These are phyloP conservation scores for Lottia scabra DNA, from an alignment of 2,888 invertebrate species.

Conservation along the genomic window DNA sequence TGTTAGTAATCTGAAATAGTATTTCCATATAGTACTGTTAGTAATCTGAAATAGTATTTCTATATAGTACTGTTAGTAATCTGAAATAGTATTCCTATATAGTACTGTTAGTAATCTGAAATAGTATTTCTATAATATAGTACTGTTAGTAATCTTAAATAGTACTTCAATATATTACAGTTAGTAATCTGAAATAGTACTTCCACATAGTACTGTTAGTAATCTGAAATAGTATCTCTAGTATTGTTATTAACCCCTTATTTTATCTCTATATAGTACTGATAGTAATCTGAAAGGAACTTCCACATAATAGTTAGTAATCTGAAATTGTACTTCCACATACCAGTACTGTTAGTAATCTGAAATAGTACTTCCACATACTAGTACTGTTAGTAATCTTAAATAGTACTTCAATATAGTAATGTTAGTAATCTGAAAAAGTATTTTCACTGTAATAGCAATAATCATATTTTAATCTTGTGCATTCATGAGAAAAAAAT, in stretches of 20 bases:
- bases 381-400: slow-evolving; percentile 38
- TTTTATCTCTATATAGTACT: slow-evolving; percentile 26
- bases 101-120: slow-evolving; percentile 27
- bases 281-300: slow-evolving; percentile 26
- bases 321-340: slow-evolving; percentile 36
- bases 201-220: slow-evolving; percentile 37
- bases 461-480: too few species aligned
- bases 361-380: slow-evolving; percentile 31
- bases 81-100: slow-evolving; percentile 20
- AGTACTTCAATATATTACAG: slow-evolving; percentile 34
- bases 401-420: background rate
- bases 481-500: too few species aligned
- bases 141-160: too few species aligned
- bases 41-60: slow-evolving; percentile 26
- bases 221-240: slow-evolving; percentile 24
- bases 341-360: slow-evolving; percentile 37
- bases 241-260: slow-evolving; percentile 35
- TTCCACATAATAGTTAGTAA: slow-evolving; percentile 35
- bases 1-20: slow-evolving; percentile 35
- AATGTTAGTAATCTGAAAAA: slow-evolving; percentile 28
- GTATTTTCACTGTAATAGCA: too few species aligned
- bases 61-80: slow-evolving; percentile 31
- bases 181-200: slow-evolving; percentile 29
- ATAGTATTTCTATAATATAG: slow-evolving; percentile 15
- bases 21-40: slow-evolving; percentile 37